phyloP scores from a whole-genome alignment of 2,797 vertebrate species.

The Pangasius larnaudii region DNA sequence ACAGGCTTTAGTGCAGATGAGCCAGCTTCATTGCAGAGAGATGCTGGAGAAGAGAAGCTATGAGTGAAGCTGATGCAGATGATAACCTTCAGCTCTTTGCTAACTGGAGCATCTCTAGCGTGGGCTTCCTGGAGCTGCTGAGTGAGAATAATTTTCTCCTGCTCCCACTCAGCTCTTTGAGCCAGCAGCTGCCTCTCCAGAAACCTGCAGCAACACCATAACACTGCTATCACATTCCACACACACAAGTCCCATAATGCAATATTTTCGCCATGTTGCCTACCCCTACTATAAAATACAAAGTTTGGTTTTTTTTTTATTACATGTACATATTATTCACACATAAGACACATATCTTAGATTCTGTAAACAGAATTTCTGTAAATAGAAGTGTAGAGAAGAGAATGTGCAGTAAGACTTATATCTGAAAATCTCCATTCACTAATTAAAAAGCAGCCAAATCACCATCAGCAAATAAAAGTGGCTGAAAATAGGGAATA shows the following conservation, averaged over 20 bases:
- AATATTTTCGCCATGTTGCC: background rate
- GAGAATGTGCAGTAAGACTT: background rate
- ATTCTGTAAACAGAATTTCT: background rate
- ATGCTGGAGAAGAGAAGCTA: constrained; percentile 4
- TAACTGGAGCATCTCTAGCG: constrained; percentile 37
- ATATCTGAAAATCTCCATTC: background rate
- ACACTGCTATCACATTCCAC: background rate
- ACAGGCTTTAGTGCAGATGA: constrained; percentile 7
- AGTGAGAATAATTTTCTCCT: constrained; percentile 66
- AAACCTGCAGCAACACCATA: constrained; percentile 63
- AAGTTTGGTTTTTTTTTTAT: background rate
- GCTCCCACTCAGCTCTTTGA: constrained; percentile 67
- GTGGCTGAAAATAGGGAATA: background rate
- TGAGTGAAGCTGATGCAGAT: background rate
- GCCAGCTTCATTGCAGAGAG: background rate
- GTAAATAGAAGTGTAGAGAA: background rate
- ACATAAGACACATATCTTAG: background rate
- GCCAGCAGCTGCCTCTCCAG: constrained; percentile 75
- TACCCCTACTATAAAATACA: background rate
- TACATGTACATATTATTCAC: background rate
- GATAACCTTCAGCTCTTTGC: constrained; percentile 51
- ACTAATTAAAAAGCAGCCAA: background rate
- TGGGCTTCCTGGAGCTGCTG: constrained; percentile 58
- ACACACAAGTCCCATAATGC: background rate
- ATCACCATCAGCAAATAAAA: background rate